Evolutionary conservation across 1,140 invertebrate genomes (phyloP), one percentile per base, ranked within the genome.

Genomic region (Cardiocondyla obscurior): DNA sequence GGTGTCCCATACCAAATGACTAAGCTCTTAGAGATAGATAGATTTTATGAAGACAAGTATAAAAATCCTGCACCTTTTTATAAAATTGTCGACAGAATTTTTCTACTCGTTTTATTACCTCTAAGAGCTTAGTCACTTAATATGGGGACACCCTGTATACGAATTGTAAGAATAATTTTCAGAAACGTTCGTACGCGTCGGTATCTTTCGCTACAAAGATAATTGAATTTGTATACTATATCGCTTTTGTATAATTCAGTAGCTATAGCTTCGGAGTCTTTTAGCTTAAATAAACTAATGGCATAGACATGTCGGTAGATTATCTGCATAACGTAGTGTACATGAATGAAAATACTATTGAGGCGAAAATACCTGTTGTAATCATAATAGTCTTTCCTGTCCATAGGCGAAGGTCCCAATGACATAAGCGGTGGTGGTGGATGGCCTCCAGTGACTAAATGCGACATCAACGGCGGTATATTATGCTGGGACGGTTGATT

Each of bases 341-440:
- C 91, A 90, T 91, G 90, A 91, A 94, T 93, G 81, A 94, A 92
- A 94, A 83, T 92, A 94, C 93, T 92, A 93, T 92, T 94, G 91
- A 92, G 90, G 91, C 93, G 92, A 92, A 94, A 94, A 94, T 94
- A 94, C 94, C 94, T 94, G 93, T 94, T 94, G 91, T 94, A 94
- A 92, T 94, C 94, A 94, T 94, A 94, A 94, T 94, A 94, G 92
- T 94, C 93, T 94, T 94, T 94, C 93, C 94, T 94, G 90, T 94
- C 94, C 93, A 90, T 89, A 87, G 92, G 90, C 76, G 90, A 91
- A 85, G 92, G 92, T 93, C 91, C 92, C 89, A 93, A 90, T 58
- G 92, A 90, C 90, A 92, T 91, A 89, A 91, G 87, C 60, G 90
- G 85, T 57, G 90, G 91, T 36, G 90, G 91, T 57, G 90, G 88